Conservation (phyloP, 2,888 invertebrate genomes). For the Sphaerophoria taeniata region DNA sequence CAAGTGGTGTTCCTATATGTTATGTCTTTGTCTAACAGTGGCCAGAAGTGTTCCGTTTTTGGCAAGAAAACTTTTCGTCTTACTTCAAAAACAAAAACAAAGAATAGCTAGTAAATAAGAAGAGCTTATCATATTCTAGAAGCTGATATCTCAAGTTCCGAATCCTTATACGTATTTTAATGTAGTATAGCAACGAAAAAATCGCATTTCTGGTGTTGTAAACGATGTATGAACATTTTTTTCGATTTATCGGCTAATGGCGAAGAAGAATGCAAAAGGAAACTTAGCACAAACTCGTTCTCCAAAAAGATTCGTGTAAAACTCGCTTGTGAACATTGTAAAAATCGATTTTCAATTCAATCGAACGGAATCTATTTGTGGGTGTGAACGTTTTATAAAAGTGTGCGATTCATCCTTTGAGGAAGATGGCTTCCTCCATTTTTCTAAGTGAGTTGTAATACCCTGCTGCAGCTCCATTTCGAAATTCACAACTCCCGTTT, state of each 20-base stretch:
- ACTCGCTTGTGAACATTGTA: constrained; percentile 68
- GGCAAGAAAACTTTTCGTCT: too few species aligned
- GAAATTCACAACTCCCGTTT: not conserved
- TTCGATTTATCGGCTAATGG: not conserved
- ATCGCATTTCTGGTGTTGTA: too few species aligned
- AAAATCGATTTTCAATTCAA: constrained; percentile 74
- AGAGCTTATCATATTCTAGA: too few species aligned
- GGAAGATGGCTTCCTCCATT: constrained; percentile 9
- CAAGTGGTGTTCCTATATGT: too few species aligned
- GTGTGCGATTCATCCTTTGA: constrained; percentile 73
- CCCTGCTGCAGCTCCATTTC: constrained; percentile 7
- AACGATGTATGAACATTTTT: too few species aligned
- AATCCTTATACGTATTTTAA: too few species aligned
- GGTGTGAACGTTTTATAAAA: constrained; percentile 68
- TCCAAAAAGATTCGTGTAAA: constrained; percentile 55
- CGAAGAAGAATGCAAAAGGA: not conserved
- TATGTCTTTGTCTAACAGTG: too few species aligned
- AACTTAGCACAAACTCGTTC: constrained; percentile 24
- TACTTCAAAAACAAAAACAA: too few species aligned
- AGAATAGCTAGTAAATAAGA: too few species aligned
- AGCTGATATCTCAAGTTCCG: too few species aligned
- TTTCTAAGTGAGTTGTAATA: not conserved
- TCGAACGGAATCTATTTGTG: constrained; percentile 69
- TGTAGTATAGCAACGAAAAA: too few species aligned
- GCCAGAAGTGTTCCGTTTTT: too few species aligned